These are phyloP conservation scores for Ligdia adustata DNA, from an alignment of 2,888 invertebrate genomes.

Conservation along the genomic window DNA sequence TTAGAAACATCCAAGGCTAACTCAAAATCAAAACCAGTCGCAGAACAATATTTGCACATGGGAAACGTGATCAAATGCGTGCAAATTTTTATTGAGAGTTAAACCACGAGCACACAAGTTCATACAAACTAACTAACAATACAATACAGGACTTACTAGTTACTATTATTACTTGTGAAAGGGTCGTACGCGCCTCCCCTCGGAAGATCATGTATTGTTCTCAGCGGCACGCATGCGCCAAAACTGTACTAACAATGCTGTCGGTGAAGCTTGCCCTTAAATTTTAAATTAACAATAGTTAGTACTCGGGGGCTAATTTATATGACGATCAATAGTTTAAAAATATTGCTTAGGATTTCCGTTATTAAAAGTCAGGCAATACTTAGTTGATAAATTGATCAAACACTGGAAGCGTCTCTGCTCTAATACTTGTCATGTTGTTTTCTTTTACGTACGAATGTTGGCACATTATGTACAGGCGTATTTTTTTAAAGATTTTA, in stretches of 20 bases:
- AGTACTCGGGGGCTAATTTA: constrained; percentile 32
- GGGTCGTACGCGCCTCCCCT: constrained; percentile 55
- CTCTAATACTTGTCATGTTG: no score
- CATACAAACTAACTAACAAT: constrained; percentile 43
- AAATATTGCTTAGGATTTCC: no score
- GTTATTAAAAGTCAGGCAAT: no score
- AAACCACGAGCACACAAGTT: constrained; percentile 39
- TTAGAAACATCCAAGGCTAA: no score
- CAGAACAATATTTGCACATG: constrained; percentile 12
- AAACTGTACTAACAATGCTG: constrained; percentile 48
- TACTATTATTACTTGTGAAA: constrained; percentile 47
- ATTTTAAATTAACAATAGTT: constrained; percentile 33
- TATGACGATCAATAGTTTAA: constrained; percentile 27
- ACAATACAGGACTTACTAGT: constrained; percentile 38
- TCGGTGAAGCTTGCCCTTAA: constrained; percentile 38
- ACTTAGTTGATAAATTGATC: no score
- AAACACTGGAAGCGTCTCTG: no score
- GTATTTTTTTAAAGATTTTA: no score
- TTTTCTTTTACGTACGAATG: no score
- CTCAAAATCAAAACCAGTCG: constrained; percentile 9
- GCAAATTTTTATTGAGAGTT: constrained; percentile 36
- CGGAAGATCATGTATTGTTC: constrained; percentile 50
- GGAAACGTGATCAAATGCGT: constrained; percentile 23
- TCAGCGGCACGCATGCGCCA: constrained; percentile 44
- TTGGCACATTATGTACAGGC: no score